Evolutionary conservation across 2,797 vertebrate genomes (phyloP).

Genomic region (Novumbra hubbsi): DNA sequence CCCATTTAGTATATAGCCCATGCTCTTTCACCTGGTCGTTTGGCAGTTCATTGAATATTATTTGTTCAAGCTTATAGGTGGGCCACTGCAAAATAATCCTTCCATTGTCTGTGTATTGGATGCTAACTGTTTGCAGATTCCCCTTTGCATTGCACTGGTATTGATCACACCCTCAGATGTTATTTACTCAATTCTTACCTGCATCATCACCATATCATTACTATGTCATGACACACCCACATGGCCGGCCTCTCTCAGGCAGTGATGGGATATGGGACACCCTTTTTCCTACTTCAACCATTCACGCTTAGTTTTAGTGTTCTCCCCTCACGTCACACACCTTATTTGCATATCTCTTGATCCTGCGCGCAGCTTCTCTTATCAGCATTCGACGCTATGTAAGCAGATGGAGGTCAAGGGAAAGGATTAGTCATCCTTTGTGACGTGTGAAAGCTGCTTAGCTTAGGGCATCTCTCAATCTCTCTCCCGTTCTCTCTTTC

Average conservation of each 20-base stretch:
- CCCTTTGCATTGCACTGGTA: not conserved
- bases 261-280: not conserved
- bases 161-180: not conserved
- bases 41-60: not conserved
- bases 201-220: not conserved
- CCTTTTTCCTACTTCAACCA: not conserved
- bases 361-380: not conserved
- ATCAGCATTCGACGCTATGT: not conserved
- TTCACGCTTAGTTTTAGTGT: not conserved
- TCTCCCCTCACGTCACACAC: not conserved
- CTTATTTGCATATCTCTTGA: not conserved
- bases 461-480: not conserved
- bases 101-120: not conserved
- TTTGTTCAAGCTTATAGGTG: not conserved
- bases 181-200: not conserved
- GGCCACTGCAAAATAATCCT: not conserved
- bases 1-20: not conserved
- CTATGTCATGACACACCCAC: not conserved
- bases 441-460: slow-evolving; percentile 6
- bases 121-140: not conserved
- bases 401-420: not conserved
- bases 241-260: not conserved
- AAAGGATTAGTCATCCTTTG: not conserved
- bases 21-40: not conserved
- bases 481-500: slow-evolving; percentile 16